Conservation (phyloP, 1,140 invertebrate genomes). For the Drosophila fuyamai region DNA sequence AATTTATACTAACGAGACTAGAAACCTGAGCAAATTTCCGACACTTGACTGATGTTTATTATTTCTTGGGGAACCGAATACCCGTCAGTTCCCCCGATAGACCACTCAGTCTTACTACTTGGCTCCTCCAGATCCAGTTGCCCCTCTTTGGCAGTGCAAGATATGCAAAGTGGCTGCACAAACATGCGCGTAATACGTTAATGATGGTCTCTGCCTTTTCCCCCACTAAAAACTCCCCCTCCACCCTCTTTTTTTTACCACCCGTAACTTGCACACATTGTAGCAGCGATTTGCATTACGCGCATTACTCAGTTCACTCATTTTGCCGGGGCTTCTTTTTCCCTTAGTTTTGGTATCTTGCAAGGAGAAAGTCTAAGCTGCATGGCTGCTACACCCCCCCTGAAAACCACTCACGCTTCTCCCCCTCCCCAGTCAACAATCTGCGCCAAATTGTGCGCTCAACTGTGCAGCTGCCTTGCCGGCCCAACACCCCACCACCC, state of each 20-base stretch:
- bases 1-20: constrained; percentile 22
- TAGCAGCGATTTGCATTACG: constrained; percentile 75
- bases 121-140: neutral
- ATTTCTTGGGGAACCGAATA: constrained; percentile 38
- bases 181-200: constrained; percentile 78
- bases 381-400: constrained; percentile 2
- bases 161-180: constrained; percentile 77
- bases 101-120: neutral
- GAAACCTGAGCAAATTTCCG: constrained; percentile 33
- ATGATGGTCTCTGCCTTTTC: constrained; percentile 53
- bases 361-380: constrained; percentile 48
- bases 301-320: constrained; percentile 70
- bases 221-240: neutral
- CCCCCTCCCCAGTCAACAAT: constrained; percentile 56
- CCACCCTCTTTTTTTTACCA: neutral
- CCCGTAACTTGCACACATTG: constrained; percentile 63
- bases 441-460: constrained; percentile 77
- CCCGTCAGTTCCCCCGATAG: neutral
- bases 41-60: constrained; percentile 46
- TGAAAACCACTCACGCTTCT: constrained; percentile 2
- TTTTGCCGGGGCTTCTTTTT: constrained; percentile 36
- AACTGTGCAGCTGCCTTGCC: constrained; percentile 44
- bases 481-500: neutral
- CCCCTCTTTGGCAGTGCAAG: constrained; percentile 24
- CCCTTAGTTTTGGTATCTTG: constrained; percentile 53